These are phyloP conservation scores for Marisa cornuarietis DNA, from an alignment of 1,140 invertebrate species.

Conservation along the genomic window DNA sequence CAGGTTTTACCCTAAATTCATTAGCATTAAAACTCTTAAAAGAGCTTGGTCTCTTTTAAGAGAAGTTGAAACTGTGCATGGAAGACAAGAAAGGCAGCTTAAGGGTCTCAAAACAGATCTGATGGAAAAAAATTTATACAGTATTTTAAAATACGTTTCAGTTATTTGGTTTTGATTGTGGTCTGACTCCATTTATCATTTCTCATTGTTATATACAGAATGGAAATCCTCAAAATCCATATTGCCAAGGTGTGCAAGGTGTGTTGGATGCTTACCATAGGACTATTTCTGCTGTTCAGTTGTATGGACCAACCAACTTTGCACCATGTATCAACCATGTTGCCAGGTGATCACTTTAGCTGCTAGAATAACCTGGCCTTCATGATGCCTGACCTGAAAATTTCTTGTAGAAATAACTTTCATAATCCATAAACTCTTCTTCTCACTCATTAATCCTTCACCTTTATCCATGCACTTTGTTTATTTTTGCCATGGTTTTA, in stretches of 20 bases:
- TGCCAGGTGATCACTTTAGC: conserved; percentile 42
- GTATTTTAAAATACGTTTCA: too few relatives aligned
- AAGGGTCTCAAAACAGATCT: too few relatives aligned
- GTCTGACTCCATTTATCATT: neutral
- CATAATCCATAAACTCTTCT: neutral
- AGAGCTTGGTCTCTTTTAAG: too few relatives aligned
- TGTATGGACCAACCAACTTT: conserved; percentile 71
- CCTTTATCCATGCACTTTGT: neutral
- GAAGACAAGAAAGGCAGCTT: too few relatives aligned
- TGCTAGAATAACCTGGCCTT: neutral
- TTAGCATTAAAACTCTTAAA: too few relatives aligned
- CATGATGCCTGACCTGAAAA: neutral
- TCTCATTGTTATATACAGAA: conserved; percentile 63
- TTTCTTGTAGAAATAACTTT: neutral
- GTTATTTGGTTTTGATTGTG: too few relatives aligned
- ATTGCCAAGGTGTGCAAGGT: conserved; percentile 69
- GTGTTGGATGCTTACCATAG: conserved; percentile 68
- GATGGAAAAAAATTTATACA: too few relatives aligned
- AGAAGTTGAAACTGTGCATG: too few relatives aligned
- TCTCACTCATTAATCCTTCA: neutral
- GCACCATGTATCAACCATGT: conserved; percentile 67
- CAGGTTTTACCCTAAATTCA: too few relatives aligned
- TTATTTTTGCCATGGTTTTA: too few relatives aligned
- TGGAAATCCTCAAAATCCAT: conserved; percentile 70
- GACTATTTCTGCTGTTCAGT: conserved; percentile 65